phyloP scores from a whole-genome alignment of 2,797 vertebrate genomes.

The Peromyscus nudipes region DNA sequence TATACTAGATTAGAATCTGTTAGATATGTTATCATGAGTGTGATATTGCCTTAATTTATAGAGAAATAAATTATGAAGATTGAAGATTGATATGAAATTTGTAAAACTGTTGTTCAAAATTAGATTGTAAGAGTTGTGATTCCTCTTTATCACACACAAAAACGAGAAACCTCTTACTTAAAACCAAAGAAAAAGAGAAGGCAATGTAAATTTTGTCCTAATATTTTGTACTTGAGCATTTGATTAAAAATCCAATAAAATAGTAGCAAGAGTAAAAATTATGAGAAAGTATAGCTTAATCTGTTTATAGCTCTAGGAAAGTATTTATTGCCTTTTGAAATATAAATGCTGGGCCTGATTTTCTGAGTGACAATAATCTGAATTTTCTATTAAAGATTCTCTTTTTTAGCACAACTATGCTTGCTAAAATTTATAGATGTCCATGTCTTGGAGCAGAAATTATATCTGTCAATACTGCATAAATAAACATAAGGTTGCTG shows the following conservation, averaged over 20 bases:
- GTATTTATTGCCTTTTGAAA: conserved; percentile 65
- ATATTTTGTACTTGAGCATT: not conserved
- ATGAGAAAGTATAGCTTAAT: conserved; percentile 38
- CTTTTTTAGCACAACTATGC: conserved; percentile 81
- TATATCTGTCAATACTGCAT: conserved; percentile 84
- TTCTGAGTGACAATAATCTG: conserved; percentile 73
- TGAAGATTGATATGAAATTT: not conserved
- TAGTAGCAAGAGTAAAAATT: conserved; percentile 42
- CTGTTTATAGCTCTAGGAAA: conserved; percentile 54
- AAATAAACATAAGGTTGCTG: conserved; percentile 83
- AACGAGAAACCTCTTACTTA: not conserved
- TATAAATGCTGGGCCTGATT: conserved; percentile 79
- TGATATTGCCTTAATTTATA: not conserved
- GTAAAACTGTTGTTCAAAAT: not conserved
- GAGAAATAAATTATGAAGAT: not conserved
- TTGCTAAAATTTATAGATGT: conserved; percentile 86
- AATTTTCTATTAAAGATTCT: conserved; percentile 78
- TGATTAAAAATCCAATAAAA: conserved; percentile 43
- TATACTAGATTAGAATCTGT: not conserved
- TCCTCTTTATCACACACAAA: not conserved
- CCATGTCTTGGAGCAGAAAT: conserved; percentile 80
- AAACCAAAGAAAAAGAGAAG: not conserved
- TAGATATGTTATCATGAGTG: not conserved
- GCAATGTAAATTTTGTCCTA: not conserved
- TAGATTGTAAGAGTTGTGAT: not conserved